A percentile compares a stretch with the other conserved stretches of the same genome.
Evolutionary conservation across 2,797 vertebrate species (phyloP).

Genomic region (Morus bassanus): DNA sequence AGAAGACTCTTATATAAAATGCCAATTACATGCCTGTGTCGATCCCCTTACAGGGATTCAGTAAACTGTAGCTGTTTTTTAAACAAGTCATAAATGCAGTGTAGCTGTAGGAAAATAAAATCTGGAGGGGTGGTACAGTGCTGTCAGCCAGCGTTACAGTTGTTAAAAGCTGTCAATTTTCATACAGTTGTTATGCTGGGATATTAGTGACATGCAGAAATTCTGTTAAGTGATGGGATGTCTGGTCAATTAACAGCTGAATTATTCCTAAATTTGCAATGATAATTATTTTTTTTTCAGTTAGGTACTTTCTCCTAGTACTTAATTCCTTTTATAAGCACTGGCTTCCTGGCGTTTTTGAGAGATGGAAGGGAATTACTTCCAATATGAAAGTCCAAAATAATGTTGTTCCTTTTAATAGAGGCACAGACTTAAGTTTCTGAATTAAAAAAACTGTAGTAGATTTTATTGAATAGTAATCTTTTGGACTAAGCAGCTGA

Average conservation of each 20-base stretch:
- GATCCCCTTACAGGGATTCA: background rate
- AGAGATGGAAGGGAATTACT: background rate
- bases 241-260: background rate
- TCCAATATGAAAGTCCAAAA: background rate
- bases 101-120: background rate
- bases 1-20: slow-evolving; percentile 65
- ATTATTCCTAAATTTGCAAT: background rate
- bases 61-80: background rate
- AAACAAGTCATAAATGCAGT: background rate
- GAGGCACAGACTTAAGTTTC: background rate
- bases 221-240: background rate
- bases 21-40: slow-evolving; percentile 43
- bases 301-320: background rate
- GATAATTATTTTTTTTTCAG: background rate
- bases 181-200: background rate
- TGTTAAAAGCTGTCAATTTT: background rate
- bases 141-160: background rate
- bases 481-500: background rate
- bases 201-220: background rate
- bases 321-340: background rate
- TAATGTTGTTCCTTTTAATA: background rate
- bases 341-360: background rate
- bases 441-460: background rate
- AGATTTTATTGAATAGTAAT: background rate
- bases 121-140: background rate